phyloP scores from a whole-genome alignment of 2,113 vertebrate genomes.

The Merops nubicus region DNA sequence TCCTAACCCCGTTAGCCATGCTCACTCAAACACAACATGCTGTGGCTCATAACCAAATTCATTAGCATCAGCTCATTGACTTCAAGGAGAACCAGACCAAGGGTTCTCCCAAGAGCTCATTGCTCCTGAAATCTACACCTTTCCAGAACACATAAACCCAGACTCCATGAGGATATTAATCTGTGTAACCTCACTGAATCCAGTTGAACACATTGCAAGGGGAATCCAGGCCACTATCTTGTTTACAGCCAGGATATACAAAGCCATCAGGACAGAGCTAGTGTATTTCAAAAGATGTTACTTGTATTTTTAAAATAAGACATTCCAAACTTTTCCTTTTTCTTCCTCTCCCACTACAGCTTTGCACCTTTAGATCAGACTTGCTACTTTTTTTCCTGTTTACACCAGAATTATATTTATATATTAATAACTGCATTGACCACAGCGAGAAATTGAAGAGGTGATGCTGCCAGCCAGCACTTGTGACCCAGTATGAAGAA shows the following conservation, averaged over 20 bases:
- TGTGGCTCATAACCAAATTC: not conserved
- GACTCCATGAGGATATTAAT: not conserved
- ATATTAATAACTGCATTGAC: not conserved
- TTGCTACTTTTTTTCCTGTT: not conserved
- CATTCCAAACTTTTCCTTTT: not conserved
- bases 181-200: not conserved
- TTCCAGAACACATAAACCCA: not conserved
- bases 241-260: not conserved
- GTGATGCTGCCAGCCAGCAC: rapidly evolving
- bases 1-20: too few relatives aligned
- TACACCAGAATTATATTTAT: not conserved
- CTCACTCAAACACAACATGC: rapidly evolving
- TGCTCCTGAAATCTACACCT: not conserved
- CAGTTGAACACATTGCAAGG: not conserved
- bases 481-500: rapidly evolving
- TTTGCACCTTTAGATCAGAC: not conserved
- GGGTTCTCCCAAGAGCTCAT: not conserved
- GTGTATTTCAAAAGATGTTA: not conserved
- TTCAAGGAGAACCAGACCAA: not conserved
- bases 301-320: not conserved
- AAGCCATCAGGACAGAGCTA: not conserved
- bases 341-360: not conserved
- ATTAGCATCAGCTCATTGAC: not conserved
- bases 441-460: rapidly evolving
- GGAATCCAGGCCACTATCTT: not conserved